Percentiles rank a stretch among this genome's conserved stretches.
phyloP scores from a whole-genome alignment of 2,888 invertebrate genomes.

The Eurytoma californica region DNA sequence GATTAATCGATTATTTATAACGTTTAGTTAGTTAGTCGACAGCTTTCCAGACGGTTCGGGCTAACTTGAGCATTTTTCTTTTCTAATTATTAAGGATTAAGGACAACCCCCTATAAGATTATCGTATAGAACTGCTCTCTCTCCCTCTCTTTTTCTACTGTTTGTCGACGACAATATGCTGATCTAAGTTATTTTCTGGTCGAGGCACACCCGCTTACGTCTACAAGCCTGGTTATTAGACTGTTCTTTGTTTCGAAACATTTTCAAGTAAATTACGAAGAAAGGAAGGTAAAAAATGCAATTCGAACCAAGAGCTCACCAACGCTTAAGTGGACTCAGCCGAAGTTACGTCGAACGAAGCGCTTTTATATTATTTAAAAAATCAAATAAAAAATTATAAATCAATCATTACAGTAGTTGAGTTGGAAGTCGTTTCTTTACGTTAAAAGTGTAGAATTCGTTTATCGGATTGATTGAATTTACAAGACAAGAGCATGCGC shows the following conservation, averaged over 20 bases:
- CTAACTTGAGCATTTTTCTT: conserved; percentile 49
- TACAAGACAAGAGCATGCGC: neutral
- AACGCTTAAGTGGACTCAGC: no score
- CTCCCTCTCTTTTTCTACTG: conserved; percentile 2
- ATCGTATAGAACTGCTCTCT: conserved; percentile 20
- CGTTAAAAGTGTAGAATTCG: no score
- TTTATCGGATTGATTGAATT: conserved; percentile 4
- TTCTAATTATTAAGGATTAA: conserved; percentile 54
- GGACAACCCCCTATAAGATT: conserved; percentile 58
- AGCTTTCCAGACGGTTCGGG: conserved; percentile 60
- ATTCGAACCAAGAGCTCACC: conserved; percentile 15
- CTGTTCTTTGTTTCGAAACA: conserved; percentile 18
- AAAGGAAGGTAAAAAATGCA: conserved; percentile 27
- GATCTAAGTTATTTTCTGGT: conserved; percentile 12
- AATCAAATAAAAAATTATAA: neutral
- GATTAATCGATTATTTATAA: conserved; percentile 68
- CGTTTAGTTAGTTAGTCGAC: conserved; percentile 63
- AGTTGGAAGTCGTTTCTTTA: neutral
- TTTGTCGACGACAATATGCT: conserved; percentile 5
- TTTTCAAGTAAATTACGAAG: conserved; percentile 11
- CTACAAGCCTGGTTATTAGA: conserved; percentile 39
- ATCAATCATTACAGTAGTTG: neutral
- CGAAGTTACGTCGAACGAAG: no score
- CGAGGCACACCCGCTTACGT: conserved; percentile 41
- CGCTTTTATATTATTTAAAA: no score